These are phyloP conservation scores for Hiodon tergisus DNA, from an alignment of 2,113 vertebrate genomes.

Conservation along the genomic window DNA sequence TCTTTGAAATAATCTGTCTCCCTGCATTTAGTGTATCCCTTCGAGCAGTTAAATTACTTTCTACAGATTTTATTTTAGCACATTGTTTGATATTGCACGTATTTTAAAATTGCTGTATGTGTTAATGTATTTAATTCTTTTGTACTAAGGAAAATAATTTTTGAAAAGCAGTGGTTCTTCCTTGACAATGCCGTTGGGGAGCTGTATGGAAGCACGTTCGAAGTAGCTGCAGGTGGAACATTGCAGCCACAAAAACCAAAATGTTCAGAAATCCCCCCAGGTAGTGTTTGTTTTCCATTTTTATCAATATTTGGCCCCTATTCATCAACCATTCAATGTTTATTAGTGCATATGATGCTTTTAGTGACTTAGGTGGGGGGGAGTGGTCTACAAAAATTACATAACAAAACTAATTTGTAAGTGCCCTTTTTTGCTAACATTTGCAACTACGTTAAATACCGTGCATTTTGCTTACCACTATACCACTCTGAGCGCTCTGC, in stretches of 20 bases:
- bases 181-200: slow-evolving; percentile 83
- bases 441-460: no score
- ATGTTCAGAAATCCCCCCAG: slow-evolving; percentile 56
- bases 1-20: no score
- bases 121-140: background rate
- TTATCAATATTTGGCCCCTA: background rate
- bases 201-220: slow-evolving; percentile 79
- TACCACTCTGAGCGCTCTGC: no score
- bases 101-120: slow-evolving; percentile 1
- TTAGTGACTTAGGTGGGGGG: background rate
- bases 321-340: background rate
- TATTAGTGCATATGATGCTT: no score
- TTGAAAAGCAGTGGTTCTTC: slow-evolving; percentile 96
- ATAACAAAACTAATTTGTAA: no score
- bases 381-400: no score
- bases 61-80: no score
- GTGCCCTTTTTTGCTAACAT: no score
- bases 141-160: slow-evolving; percentile 78
- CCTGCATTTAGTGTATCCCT: no score
- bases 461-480: no score
- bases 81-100: background rate
- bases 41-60: no score
- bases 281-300: slow-evolving; percentile 48
- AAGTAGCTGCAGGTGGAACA: slow-evolving; percentile 73
- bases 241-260: slow-evolving; percentile 69